phyloP scores from a whole-genome alignment of 2,888 invertebrate genomes.

The Zhuqinia jingwanae region DNA sequence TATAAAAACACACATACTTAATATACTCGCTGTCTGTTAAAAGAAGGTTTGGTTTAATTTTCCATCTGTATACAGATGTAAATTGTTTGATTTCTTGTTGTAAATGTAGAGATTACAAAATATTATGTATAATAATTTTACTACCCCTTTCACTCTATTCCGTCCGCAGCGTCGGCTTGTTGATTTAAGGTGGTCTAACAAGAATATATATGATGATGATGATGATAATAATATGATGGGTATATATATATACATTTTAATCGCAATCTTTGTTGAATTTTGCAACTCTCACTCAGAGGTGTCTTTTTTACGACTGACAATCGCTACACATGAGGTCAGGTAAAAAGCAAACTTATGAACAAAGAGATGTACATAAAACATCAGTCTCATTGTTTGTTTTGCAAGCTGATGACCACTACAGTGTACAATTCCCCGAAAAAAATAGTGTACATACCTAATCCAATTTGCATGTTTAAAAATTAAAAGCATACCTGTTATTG shows the following conservation, averaged over 20 bases:
- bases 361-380: too few relatives aligned
- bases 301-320: too few relatives aligned
- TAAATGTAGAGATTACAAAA: slow-evolving; percentile 5
- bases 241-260: too few relatives aligned
- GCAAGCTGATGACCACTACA: too few relatives aligned
- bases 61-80: neutral
- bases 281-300: too few relatives aligned
- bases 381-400: too few relatives aligned
- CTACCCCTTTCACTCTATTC: slow-evolving; percentile 25
- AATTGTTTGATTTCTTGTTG: slow-evolving; percentile 8
- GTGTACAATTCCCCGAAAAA: too few relatives aligned
- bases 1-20: neutral
- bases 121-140: slow-evolving; percentile 4
- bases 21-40: neutral
- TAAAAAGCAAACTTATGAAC: too few relatives aligned
- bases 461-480: neutral
- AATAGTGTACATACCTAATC: too few relatives aligned
- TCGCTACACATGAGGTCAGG: too few relatives aligned
- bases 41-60: slow-evolving; percentile 45
- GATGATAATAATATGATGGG: slow-evolving; percentile 12
- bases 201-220: too few relatives aligned
- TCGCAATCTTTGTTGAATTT: neutral
- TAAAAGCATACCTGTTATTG: neutral
- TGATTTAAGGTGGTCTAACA: slow-evolving; percentile 28
- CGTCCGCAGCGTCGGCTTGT: neutral